Evolutionary conservation across 2,797 vertebrate genomes (phyloP).

Genomic region (Oophaga sylvatica): DNA sequence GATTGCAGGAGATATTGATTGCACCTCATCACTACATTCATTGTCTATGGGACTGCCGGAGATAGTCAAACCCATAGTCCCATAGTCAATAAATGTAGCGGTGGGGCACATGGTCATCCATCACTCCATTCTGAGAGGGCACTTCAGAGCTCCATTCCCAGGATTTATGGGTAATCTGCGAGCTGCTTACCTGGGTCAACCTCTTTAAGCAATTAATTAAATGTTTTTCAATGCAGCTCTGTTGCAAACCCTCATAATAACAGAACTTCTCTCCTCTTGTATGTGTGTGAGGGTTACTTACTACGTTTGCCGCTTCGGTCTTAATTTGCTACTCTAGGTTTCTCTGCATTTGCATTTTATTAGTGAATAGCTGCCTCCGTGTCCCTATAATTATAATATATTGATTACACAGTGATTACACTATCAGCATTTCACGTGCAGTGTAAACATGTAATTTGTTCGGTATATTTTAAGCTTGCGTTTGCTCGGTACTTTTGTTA

Average conservation of each 20-base stretch:
- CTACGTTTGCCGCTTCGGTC: not conserved
- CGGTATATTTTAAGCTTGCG: not conserved
- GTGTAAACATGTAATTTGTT: constrained; percentile 27
- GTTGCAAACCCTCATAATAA: not conserved
- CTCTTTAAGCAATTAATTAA: not conserved
- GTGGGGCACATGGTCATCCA: too few relatives aligned
- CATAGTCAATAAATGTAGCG: too few relatives aligned
- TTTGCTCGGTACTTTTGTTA: constrained; percentile 35
- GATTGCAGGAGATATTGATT: too few relatives aligned
- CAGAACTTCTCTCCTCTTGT: not conserved
- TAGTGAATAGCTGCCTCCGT: constrained; percentile 5
- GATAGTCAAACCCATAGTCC: too few relatives aligned
- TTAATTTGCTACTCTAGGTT: constrained; percentile 7
- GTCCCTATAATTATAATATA: not conserved
- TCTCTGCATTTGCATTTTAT: constrained; percentile 12
- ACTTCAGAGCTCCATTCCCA: too few relatives aligned
- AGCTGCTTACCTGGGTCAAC: not conserved
- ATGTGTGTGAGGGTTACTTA: not conserved
- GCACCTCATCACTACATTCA: too few relatives aligned
- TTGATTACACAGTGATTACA: not conserved
- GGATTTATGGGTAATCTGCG: too few relatives aligned
- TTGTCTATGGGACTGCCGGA: too few relatives aligned
- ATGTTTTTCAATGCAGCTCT: not conserved
- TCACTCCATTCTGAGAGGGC: too few relatives aligned
- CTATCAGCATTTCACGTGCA: constrained; percentile 2